Percentiles rank a stretch among this genome's conserved stretches.
Evolutionary conservation across 2,113 vertebrate genomes (phyloP).

Genomic region (Menidia beryllina): DNA sequence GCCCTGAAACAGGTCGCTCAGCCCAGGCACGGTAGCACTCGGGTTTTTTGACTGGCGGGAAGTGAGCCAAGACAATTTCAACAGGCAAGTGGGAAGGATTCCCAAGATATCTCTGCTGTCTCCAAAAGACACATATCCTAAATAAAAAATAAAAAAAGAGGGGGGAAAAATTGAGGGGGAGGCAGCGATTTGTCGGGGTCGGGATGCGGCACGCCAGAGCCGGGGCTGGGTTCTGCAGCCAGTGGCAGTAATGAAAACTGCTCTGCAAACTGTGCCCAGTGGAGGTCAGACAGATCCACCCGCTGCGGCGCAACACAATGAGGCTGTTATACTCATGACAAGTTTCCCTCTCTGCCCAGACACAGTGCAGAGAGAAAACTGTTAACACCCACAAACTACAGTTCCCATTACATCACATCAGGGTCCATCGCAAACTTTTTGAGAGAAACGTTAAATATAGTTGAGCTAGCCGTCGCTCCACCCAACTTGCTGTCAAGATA

Average conservation of each 20-base stretch:
- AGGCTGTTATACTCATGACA: constrained; percentile 80
- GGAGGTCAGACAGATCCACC: constrained; percentile 77
- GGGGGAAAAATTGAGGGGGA: no score
- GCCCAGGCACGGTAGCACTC: constrained; percentile 62
- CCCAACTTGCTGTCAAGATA: constrained; percentile 73
- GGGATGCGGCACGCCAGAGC: constrained; percentile 71
- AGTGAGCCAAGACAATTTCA: constrained; percentile 79
- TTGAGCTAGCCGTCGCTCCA: constrained; percentile 72
- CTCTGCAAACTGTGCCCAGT: constrained; percentile 70
- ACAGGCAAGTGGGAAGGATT: constrained; percentile 73
- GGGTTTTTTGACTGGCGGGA: constrained; percentile 71
- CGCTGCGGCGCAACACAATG: constrained; percentile 78
- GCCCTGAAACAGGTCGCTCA: constrained; percentile 53
- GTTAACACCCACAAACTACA: constrained; percentile 83
- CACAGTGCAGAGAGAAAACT: constrained; percentile 76
- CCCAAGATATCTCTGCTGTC: constrained; percentile 74
- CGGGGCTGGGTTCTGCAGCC: constrained; percentile 73
- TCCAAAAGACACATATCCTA: constrained; percentile 79
- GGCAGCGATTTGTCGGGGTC: constrained; percentile 62
- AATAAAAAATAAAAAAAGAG: constrained; percentile 63
- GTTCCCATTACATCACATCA: constrained; percentile 84
- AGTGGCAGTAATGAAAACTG: constrained; percentile 81
- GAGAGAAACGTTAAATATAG: constrained; percentile 76
- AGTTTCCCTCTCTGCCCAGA: constrained; percentile 75
- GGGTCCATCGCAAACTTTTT: constrained; percentile 70